Percentiles rank a stretch among this genome's conserved stretches.
These are phyloP conservation scores for Sarcophaga carnaria DNA, from an alignment of 2,888 invertebrate genomes.

Conservation along the genomic window DNA sequence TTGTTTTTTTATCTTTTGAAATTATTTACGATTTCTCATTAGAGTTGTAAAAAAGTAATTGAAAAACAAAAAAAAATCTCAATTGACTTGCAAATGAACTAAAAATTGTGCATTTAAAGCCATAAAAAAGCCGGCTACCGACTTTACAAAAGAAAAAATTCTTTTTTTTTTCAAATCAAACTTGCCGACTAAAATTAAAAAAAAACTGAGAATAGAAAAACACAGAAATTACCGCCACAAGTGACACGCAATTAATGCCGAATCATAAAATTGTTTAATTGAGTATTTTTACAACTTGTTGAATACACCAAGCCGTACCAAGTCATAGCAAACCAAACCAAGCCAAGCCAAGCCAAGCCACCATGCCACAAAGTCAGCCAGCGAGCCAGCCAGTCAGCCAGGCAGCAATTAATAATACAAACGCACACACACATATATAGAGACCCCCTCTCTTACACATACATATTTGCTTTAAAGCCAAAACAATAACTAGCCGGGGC, in stretches of 20 bases:
- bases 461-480: neutral
- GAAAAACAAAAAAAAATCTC: neutral
- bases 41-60: neutral
- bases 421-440: neutral
- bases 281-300: slow-evolving; percentile 69
- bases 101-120: neutral
- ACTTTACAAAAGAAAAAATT: neutral
- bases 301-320: slow-evolving; percentile 45
- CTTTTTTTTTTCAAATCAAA: neutral
- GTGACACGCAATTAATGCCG: slow-evolving; percentile 67
- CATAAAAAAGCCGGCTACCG: neutral
- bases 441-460: neutral
- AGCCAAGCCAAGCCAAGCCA: slow-evolving; percentile 9
- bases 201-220: neutral
- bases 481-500: neutral
- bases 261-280: slow-evolving; percentile 68
- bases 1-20: neutral
- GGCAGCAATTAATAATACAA: neutral
- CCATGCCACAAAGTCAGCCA: neutral
- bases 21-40: slow-evolving; percentile 1
- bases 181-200: slow-evolving; percentile 4
- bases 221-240: slow-evolving; percentile 1
- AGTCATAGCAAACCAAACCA: slow-evolving; percentile 8
- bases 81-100: neutral
- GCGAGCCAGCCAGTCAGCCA: neutral